Evolutionary conservation across 2,797 vertebrate species (phyloP).

Genomic region (Rousettus madagascariensis): DNA sequence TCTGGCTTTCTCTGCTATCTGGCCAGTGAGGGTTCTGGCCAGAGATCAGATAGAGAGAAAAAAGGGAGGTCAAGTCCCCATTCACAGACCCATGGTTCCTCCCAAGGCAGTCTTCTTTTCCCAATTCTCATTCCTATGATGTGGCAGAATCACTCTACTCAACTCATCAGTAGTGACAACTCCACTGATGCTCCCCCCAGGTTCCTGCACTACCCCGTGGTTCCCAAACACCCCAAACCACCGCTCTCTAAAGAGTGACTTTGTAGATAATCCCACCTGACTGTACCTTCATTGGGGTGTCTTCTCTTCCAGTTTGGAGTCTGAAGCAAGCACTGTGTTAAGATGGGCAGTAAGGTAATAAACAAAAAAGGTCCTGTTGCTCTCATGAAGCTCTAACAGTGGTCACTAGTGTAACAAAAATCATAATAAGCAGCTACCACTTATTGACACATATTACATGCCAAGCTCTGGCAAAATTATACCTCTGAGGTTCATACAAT

Average conservation of each 20-base stretch:
- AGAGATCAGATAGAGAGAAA: background rate
- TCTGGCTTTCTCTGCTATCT: background rate
- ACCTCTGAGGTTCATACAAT: background rate
- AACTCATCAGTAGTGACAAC: background rate
- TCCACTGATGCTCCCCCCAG: background rate
- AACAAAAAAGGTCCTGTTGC: background rate
- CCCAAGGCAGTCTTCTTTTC: background rate
- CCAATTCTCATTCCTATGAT: background rate
- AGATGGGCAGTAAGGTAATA: background rate
- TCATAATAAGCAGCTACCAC: background rate
- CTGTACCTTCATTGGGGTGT: background rate
- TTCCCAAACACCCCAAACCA: background rate
- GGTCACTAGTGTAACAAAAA: background rate
- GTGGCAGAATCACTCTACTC: background rate
- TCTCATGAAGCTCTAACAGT: background rate
- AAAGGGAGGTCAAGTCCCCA: background rate
- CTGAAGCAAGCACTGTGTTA: background rate
- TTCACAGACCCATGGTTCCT: background rate
- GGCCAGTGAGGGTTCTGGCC: background rate
- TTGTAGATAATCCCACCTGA: background rate
- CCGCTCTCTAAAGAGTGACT: background rate
- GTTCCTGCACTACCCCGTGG: background rate
- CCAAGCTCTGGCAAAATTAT: background rate
- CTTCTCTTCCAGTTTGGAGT: background rate
- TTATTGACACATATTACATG: background rate